Conservation (phyloP, 2,888 invertebrate genomes). For the Heliconius sara region DNA sequence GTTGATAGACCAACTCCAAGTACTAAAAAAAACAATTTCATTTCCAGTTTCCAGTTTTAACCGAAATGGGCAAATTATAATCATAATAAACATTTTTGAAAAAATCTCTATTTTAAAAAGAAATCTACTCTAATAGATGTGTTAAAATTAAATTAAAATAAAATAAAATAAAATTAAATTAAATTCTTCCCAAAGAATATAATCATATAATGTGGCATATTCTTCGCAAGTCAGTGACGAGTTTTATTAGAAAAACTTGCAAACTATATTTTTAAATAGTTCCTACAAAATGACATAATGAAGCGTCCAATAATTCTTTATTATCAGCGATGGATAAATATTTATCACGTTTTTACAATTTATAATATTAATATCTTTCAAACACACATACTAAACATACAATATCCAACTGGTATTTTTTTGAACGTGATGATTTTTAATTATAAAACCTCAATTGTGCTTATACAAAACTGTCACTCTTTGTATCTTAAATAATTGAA, state of each 20-base stretch:
- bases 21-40: too few species aligned
- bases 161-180: too few species aligned
- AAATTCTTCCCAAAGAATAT: too few species aligned
- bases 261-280: not conserved
- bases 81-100: too few species aligned
- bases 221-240: not conserved
- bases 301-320: not conserved
- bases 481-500: not conserved
- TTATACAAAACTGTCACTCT: not conserved
- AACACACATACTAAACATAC: not conserved
- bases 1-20: too few species aligned
- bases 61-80: too few species aligned
- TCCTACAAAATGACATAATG: not conserved
- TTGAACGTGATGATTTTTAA: not conserved
- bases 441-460: not conserved
- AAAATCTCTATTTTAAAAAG: too few species aligned
- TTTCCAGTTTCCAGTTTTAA: too few species aligned
- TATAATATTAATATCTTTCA: not conserved
- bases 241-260: not conserved
- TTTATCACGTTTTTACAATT: constrained; percentile 4
- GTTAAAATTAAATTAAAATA: too few species aligned
- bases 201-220: not conserved
- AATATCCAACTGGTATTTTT: not conserved
- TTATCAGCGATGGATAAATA: not conserved
- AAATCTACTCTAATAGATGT: too few species aligned